Percentiles rank a stretch among this genome's conserved stretches.
phyloP scores from a whole-genome alignment of 2,113 vertebrate species.

The Ceyx melanurus region DNA sequence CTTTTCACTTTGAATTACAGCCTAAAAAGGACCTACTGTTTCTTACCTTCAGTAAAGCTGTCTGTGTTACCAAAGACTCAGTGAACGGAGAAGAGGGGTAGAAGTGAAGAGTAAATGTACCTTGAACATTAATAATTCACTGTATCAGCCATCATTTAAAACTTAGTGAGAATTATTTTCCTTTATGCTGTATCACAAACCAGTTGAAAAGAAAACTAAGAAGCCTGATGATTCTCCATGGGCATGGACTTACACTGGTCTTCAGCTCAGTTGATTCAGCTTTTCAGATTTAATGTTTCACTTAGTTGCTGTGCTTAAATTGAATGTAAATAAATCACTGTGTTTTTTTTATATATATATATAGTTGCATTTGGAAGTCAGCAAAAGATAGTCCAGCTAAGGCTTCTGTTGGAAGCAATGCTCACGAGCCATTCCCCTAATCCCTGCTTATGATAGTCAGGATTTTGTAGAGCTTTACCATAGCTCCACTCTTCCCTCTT shows the following conservation, averaged over 20 bases:
- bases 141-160: constrained; percentile 26
- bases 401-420: neutral
- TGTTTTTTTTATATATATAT: neutral
- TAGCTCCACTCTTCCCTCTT: neutral
- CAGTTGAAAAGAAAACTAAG: constrained; percentile 9
- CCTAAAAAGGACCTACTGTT: neutral
- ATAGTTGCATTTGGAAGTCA: neutral
- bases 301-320: constrained; percentile 15
- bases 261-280: constrained; percentile 19
- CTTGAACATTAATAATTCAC: constrained; percentile 50
- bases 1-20: neutral
- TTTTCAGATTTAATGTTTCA: constrained; percentile 10
- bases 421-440: neutral
- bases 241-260: neutral
- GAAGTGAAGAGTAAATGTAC: neutral
- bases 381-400: neutral
- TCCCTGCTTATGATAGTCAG: neutral
- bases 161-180: constrained; percentile 44
- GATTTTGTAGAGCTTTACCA: neutral
- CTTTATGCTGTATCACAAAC: constrained; percentile 9
- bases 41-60: neutral
- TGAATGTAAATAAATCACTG: neutral
- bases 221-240: constrained; percentile 11
- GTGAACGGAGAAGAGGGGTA: neutral
- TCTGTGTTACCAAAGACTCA: neutral